These are phyloP conservation scores for Calypte anna DNA, from an alignment of 2,113 vertebrate species.

Conservation along the genomic window DNA sequence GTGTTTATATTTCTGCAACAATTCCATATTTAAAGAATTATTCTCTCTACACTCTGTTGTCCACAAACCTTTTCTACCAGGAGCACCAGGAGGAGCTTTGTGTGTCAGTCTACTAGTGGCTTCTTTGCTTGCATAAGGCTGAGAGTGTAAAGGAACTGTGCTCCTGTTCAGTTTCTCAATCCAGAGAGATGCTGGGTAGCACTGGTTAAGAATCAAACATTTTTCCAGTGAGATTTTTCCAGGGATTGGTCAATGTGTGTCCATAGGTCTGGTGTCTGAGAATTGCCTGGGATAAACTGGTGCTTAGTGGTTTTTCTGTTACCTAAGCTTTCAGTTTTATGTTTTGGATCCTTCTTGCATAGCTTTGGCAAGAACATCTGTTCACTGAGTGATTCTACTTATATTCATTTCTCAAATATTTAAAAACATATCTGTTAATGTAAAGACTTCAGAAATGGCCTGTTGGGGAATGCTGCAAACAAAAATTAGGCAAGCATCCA, in stretches of 20 bases:
- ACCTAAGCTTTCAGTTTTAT: no score
- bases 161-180: not conserved
- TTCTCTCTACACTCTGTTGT: not conserved
- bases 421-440: not conserved
- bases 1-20: not conserved
- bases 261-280: no score
- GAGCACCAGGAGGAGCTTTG: not conserved
- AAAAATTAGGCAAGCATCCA: not conserved
- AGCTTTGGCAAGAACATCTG: no score
- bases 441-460: not conserved
- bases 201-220: not conserved
- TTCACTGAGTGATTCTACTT: no score
- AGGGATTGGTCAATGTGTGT: no score
- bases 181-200: not conserved
- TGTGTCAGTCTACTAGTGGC: not conserved
- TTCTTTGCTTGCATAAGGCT: not conserved
- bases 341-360: no score
- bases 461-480: not conserved
- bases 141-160: not conserved
- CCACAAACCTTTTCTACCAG: not conserved
- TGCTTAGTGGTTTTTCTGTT: no score
- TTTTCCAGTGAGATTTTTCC: no score
- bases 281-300: no score
- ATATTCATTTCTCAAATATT: no score
- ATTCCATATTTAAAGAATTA: not conserved